Conservation (phyloP, 2,113 vertebrate genomes). For the Cynoglossus semilaevis region DNA sequence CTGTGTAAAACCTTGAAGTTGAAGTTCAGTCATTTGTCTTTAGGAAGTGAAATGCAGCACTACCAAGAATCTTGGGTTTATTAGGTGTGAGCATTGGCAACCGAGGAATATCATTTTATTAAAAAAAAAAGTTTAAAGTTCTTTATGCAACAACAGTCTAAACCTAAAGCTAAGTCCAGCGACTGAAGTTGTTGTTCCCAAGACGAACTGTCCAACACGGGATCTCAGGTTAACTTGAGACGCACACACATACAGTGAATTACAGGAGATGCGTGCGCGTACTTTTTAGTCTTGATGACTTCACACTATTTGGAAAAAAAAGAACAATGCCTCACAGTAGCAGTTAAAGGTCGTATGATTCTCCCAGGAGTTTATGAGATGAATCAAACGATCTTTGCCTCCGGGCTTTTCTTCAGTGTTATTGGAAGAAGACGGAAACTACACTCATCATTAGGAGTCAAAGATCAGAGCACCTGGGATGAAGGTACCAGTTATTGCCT, state of each 20-base stretch:
- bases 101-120: no score
- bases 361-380: conserved; percentile 10
- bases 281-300: background rate
- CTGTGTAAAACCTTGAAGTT: no score
- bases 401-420: conserved; percentile 7
- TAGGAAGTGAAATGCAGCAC: no score
- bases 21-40: no score
- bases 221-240: background rate
- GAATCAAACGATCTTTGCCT: conserved; percentile 32
- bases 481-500: conserved; percentile 1
- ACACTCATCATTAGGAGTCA: conserved; percentile 26
- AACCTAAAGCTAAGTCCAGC: no score
- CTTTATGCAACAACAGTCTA: no score
- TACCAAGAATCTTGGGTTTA: no score
- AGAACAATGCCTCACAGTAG: conserved; percentile 14
- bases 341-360: conserved; percentile 30
- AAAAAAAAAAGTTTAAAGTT: no score
- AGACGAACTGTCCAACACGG: background rate
- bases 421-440: conserved; percentile 4
- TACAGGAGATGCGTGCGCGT: background rate
- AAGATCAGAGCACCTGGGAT: conserved; percentile 19
- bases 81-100: no score
- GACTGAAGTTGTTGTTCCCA: no score
- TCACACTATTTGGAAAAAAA: background rate
- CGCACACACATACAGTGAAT: conserved; percentile 8